phyloP scores from a whole-genome alignment of 2,888 invertebrate genomes.

The Clostera curtula region DNA sequence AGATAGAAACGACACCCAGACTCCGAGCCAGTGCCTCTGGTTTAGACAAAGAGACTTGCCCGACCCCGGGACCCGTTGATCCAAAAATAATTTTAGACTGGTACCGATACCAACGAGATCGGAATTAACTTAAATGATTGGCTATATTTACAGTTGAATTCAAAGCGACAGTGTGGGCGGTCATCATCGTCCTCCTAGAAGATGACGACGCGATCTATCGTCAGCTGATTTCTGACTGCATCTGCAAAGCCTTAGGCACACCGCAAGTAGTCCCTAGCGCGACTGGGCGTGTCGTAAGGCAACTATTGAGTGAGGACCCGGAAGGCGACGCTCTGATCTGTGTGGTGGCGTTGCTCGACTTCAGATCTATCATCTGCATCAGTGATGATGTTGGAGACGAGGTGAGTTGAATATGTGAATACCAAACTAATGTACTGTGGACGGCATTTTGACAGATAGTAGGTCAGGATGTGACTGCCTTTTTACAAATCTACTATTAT shows the following conservation, averaged over 20 bases:
- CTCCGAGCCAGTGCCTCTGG: too few relatives aligned
- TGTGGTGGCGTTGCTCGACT: constrained; percentile 45
- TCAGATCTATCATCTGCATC: constrained; percentile 38
- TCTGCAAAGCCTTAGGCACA: constrained; percentile 7
- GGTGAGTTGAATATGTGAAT: constrained; percentile 27
- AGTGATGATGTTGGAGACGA: constrained; percentile 44
- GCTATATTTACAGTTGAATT: constrained; percentile 37
- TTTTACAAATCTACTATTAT: too few relatives aligned
- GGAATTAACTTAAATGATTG: too few relatives aligned
- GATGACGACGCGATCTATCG: constrained; percentile 65
- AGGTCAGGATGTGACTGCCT: too few relatives aligned
- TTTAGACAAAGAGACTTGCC: too few relatives aligned
- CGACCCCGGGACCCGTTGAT: too few relatives aligned
- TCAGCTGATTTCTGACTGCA: constrained; percentile 26
- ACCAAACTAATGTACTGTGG: too few relatives aligned
- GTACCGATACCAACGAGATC: too few relatives aligned
- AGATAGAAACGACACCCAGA: too few relatives aligned
- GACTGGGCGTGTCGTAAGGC: constrained; percentile 10
- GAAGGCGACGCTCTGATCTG: constrained; percentile 22
- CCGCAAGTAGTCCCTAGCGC: too few relatives aligned
- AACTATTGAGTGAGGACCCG: constrained; percentile 5
- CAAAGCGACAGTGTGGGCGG: constrained; percentile 44
- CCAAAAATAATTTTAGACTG: too few relatives aligned
- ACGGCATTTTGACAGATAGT: too few relatives aligned
- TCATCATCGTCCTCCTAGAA: constrained; percentile 63